Percentiles rank a stretch among this genome's conserved stretches.
Conservation (phyloP, 2,888 invertebrate genomes). For the Hyposoter didymator region DNA sequence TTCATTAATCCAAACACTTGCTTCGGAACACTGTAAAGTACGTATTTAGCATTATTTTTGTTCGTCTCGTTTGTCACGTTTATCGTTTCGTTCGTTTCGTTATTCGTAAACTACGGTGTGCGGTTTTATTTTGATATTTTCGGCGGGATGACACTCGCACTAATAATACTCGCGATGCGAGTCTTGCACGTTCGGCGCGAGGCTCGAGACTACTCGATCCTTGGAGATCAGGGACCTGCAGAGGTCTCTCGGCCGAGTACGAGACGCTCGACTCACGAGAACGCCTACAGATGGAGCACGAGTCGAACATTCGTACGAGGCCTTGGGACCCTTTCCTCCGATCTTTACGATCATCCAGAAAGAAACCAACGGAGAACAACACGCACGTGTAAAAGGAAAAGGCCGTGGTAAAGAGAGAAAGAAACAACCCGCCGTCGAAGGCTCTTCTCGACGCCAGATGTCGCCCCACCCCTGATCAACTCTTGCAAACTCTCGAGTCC, state of each 20-base stretch:
- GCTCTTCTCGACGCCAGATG: slow-evolving; percentile 45
- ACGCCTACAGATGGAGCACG: slow-evolving; percentile 53
- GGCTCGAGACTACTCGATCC: slow-evolving; percentile 78
- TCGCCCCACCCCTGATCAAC: slow-evolving; percentile 37
- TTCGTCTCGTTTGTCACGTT: slow-evolving; percentile 3
- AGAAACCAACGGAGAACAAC: slow-evolving; percentile 16
- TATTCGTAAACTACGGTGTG: slow-evolving; percentile 48
- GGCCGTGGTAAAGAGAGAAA: slow-evolving; percentile 26
- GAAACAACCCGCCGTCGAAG: background rate
- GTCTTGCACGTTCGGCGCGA: slow-evolving; percentile 79
- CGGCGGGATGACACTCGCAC: slow-evolving; percentile 54
- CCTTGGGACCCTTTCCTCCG: slow-evolving; percentile 59
- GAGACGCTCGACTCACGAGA: slow-evolving; percentile 17
- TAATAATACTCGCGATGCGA: slow-evolving; percentile 35
- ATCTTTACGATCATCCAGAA: slow-evolving; percentile 4
- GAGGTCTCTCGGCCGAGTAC: slow-evolving; percentile 32
- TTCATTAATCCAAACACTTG: slow-evolving; percentile 20
- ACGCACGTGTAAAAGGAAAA: slow-evolving; percentile 43
- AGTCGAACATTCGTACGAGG: slow-evolving; percentile 37
- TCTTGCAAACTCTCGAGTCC: slow-evolving; percentile 12
- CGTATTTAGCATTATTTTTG: background rate
- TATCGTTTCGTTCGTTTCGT: slow-evolving; percentile 53
- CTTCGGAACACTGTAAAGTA: background rate
- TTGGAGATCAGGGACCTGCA: slow-evolving; percentile 47
- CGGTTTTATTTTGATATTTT: slow-evolving; percentile 26